A percentile compares a stretch with the other conserved stretches of the same genome.
Conservation (phyloP, 2,113 vertebrate species). For the Calyptomena viridis region DNA sequence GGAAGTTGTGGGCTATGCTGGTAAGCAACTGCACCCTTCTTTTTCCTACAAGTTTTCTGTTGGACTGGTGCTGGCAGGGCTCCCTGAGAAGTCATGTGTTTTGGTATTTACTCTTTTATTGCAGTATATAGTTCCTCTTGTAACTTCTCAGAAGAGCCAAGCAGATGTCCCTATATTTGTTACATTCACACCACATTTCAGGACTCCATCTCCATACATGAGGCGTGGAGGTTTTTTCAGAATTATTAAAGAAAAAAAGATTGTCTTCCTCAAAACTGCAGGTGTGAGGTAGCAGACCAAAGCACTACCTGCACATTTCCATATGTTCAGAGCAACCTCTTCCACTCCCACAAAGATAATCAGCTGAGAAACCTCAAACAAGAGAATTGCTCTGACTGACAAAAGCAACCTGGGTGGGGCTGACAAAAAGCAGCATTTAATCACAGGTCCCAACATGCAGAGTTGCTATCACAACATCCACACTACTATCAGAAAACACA, state of each 20-base stretch:
- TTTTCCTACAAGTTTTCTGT: neutral
- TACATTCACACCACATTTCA: neutral
- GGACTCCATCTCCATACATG: neutral
- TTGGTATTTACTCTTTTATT: neutral
- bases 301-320: neutral
- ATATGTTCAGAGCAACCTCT: neutral
- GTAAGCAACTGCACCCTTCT: neutral
- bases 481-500: neutral
- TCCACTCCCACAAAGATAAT: neutral
- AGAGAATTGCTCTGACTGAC: neutral
- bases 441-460: neutral
- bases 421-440: neutral
- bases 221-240: accelerated
- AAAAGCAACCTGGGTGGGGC: neutral
- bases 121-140: constrained; percentile 6
- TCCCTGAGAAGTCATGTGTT: neutral
- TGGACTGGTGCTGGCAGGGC: neutral
- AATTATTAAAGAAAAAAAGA: neutral
- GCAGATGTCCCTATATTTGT: neutral
- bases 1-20: neutral
- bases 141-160: constrained; percentile 8
- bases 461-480: neutral
- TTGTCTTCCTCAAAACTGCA: neutral
- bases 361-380: neutral
- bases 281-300: neutral